Evolutionary conservation across 2,113 vertebrate species (phyloP), one percentile per base, ranked within the genome.

Genomic region (Tapirus terrestris): DNA sequence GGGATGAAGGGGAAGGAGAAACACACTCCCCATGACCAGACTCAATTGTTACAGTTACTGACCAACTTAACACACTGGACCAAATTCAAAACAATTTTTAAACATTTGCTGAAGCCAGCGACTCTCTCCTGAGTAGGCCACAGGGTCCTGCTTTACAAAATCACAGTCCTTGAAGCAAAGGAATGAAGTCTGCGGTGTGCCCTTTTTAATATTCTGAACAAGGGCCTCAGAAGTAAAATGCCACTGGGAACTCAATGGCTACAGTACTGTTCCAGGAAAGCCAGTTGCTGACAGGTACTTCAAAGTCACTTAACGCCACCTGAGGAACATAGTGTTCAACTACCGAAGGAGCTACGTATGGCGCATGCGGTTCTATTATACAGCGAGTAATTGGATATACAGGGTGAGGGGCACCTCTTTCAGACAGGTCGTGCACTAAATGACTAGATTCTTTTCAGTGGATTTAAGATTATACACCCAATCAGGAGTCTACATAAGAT

Each of bases 161-260:
- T 81, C 90, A 91, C 51, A 92, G 89, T 36, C 77, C 96, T 96
- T 90, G n/a, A 94, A 94, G 96, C 96, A 86, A 75, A 97, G 76
- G 85, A 88, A 89, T 31, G 48, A 92, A 97, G 81, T 87, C 81
- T 70, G 67, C 31, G 1, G 16, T 0, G 0, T 87, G 84, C 70
- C 80, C 94, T 95, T 98, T 96, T 96, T 96, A 98, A 97, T 95
- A 97, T 97, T 97, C 96, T 23, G 76, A 95, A 94, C 53, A 88
- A 97, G 77, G 48, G 8, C 92, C 91, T 97, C 45, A 80, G 58
- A 96, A 96, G 94, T 79, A 84, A 96, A 97, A 94, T 75, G 80
- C 90, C 90, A 91, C 61, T 17, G 16, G 75, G 94, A 97, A 86
- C 84, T 90, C 94, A 97, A 63, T 60, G 80, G 70, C 58, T 86